Evolutionary conservation across 2,797 vertebrate species (phyloP).

Genomic region (Steatocranus sp.): DNA sequence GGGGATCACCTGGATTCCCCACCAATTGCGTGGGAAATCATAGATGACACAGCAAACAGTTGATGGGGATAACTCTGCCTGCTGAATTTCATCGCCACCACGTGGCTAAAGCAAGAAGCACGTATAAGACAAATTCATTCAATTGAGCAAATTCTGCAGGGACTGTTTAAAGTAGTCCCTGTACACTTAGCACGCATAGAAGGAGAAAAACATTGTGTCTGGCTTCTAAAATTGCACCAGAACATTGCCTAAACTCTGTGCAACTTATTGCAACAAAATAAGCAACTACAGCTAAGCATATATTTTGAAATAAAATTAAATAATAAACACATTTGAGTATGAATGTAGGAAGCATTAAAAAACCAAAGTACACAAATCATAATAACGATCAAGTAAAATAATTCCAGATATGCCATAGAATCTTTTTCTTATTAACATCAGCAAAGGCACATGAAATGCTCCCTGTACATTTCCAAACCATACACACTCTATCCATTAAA

Average conservation of each 20-base stretch:
- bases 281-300: not conserved
- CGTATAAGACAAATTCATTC: not conserved
- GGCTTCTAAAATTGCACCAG: not conserved
- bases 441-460: not conserved
- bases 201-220: not conserved
- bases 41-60: conserved; percentile 47
- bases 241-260: not conserved
- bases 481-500: not conserved
- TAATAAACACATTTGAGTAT: not conserved
- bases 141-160: not conserved
- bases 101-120: not conserved
- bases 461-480: not conserved
- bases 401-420: not conserved
- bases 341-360: not conserved
- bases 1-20: not conserved
- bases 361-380: not conserved
- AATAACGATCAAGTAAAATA: not conserved
- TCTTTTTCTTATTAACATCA: not conserved
- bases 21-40: conserved; percentile 5
- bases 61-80: not conserved
- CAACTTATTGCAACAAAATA: not conserved
- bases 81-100: conserved; percentile 18
- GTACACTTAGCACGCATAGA: not conserved
- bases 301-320: not conserved
- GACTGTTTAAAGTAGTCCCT: no score